A percentile compares a stretch with the other conserved stretches of the same genome.
These are phyloP conservation scores for Stegodyphus mimosarum DNA, from an alignment of 1,140 invertebrate genomes.

Conservation along the genomic window DNA sequence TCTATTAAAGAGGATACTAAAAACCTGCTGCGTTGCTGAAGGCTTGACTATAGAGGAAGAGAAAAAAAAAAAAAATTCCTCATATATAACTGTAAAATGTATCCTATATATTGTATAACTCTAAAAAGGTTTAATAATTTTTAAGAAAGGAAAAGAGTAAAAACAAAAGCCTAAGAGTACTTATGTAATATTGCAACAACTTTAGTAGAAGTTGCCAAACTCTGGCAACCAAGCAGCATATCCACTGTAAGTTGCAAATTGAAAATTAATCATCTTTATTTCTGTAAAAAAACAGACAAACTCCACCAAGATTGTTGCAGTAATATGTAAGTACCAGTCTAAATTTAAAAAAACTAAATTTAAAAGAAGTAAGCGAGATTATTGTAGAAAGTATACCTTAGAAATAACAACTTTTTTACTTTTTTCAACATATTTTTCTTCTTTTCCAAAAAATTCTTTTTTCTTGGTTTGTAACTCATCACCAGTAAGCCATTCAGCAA, in stretches of 20 bases:
- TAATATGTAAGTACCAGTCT: not conserved
- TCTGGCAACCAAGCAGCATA: not conserved
- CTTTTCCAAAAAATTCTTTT: constrained; percentile 35
- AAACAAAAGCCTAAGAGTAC: not conserved
- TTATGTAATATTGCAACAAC: not conserved
- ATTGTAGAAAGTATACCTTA: constrained; percentile 10
- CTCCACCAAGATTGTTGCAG: not conserved
- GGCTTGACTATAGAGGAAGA: constrained; percentile 31
- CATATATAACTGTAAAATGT: no score
- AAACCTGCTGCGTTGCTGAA: constrained; percentile 72
- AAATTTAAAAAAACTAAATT: not conserved
- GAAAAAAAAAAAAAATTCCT: not conserved
- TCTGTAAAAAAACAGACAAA: not conserved
- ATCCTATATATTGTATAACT: not conserved
- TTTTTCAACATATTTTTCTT: constrained; percentile 29
- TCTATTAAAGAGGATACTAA: constrained; percentile 73
- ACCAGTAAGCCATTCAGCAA: constrained; percentile 43
- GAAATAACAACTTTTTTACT: constrained; percentile 31
- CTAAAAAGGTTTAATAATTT: not conserved
- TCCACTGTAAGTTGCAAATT: not conserved
- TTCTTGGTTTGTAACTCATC: constrained; percentile 11
- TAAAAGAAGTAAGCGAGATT: no score
- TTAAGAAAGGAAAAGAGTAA: not conserved
- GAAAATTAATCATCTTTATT: not conserved
- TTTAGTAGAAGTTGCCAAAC: not conserved